A percentile compares a stretch with the other conserved stretches of the same genome.
Evolutionary conservation across 2,797 vertebrate genomes (phyloP).

Genomic region (Gephyroberyx darwinii): DNA sequence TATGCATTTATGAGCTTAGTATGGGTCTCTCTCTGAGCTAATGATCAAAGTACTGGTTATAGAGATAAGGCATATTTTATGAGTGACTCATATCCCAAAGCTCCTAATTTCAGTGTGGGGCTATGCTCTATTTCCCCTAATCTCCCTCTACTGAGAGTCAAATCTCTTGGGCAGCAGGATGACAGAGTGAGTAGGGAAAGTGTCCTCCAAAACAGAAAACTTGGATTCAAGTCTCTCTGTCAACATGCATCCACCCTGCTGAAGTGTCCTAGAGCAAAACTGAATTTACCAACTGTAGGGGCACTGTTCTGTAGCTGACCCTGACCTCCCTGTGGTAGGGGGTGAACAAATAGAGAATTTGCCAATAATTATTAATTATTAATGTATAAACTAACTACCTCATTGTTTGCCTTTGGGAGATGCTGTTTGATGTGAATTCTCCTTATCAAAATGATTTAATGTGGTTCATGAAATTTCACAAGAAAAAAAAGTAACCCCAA

Average conservation of each 20-base stretch:
- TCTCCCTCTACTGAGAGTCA: background rate
- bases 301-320: too few relatives aligned
- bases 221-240: background rate
- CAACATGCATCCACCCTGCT: background rate
- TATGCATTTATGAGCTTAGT: background rate
- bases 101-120: background rate
- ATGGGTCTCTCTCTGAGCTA: conserved; percentile 6
- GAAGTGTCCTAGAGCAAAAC: conserved; percentile 4
- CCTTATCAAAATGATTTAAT: too few relatives aligned
- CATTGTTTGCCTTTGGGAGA: too few relatives aligned
- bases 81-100: background rate
- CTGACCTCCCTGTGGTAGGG: too few relatives aligned
- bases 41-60: background rate
- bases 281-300: background rate
- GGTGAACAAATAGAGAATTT: too few relatives aligned
- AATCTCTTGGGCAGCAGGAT: background rate
- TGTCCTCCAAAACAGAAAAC: conserved; percentile 19
- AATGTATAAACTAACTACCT: too few relatives aligned
- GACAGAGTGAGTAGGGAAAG: background rate
- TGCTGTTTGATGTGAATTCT: too few relatives aligned
- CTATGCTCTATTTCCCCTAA: conserved; percentile 2
- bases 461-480: too few relatives aligned
- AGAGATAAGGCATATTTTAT: conserved; percentile 13
- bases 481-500: too few relatives aligned
- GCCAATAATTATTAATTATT: too few relatives aligned